Conservation (phyloP, 2,113 vertebrate species). For the Laticauda colubrina region DNA sequence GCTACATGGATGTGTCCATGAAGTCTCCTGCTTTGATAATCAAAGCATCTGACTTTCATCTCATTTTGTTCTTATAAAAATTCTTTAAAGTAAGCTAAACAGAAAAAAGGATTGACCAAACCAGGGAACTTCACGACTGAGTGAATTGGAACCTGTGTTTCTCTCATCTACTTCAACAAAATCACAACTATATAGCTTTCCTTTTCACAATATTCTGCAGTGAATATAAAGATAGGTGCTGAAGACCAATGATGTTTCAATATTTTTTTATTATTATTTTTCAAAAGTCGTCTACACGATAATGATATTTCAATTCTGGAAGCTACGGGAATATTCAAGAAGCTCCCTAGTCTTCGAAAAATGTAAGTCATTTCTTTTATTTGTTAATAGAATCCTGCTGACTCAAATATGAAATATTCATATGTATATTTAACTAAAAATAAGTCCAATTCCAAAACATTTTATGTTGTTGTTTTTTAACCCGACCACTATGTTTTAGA, state of each 20-base stretch:
- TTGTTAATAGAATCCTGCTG: background rate
- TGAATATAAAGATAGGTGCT: conserved; percentile 22
- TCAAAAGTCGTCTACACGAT: conserved; percentile 87
- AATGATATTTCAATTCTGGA: conserved; percentile 91
- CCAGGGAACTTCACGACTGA: background rate
- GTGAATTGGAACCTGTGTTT: background rate
- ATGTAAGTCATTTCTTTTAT: conserved; percentile 77
- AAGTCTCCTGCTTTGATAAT: background rate
- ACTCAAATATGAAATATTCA: background rate
- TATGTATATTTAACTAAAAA: background rate
- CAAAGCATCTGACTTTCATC: background rate
- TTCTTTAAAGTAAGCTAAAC: background rate
- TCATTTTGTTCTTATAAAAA: background rate
- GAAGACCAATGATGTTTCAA: conserved; percentile 21
- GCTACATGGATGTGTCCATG: background rate
- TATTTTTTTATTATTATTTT: conserved; percentile 49
- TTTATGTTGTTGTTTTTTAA: background rate
- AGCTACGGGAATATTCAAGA: conserved; percentile 87
- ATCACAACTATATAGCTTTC: background rate
- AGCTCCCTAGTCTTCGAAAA: conserved; percentile 88
- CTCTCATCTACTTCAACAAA: background rate
- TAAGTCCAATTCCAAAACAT: background rate
- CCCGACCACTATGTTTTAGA: background rate
- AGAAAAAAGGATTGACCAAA: background rate
- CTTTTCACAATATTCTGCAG: background rate